Conservation (phyloP, 2,888 invertebrate species). For the Cephonodes hylas region DNA sequence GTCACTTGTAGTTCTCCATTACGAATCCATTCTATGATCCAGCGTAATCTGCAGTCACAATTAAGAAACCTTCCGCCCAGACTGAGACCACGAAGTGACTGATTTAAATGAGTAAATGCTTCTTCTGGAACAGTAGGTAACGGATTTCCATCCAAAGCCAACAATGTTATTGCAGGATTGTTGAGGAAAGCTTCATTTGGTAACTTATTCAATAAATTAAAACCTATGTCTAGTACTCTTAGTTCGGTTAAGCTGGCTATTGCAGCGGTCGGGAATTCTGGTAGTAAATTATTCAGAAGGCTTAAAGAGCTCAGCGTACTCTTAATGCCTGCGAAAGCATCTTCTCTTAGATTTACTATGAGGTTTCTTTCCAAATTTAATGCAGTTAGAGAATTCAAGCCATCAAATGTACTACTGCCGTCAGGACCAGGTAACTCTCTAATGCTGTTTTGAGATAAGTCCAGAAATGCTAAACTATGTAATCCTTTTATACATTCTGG, state of each 20-base stretch:
- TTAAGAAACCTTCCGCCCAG: constrained; percentile 93
- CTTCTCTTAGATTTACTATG: constrained; percentile 87
- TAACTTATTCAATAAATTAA: constrained; percentile 91
- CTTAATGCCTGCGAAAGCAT: constrained; percentile 89
- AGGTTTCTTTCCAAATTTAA: constrained; percentile 94
- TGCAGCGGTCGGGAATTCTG: constrained; percentile 92
- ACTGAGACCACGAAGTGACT: constrained; percentile 91
- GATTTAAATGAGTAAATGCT: constrained; percentile 89
- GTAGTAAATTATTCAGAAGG: constrained; percentile 92
- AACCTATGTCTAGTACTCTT: constrained; percentile 94
- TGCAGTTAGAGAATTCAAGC: constrained; percentile 90
- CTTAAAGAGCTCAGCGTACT: constrained; percentile 93
- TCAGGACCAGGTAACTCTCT: constrained; percentile 88
- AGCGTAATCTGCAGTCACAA: constrained; percentile 92
- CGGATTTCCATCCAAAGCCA: constrained; percentile 96
- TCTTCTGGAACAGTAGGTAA: constrained; percentile 90
- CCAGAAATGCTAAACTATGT: constrained; percentile 90
- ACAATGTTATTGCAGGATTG: constrained; percentile 91
- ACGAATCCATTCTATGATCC: constrained; percentile 95
- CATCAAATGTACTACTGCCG: constrained; percentile 86
- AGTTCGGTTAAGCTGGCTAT: constrained; percentile 89
- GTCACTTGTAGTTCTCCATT: constrained; percentile 94
- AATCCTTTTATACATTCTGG: constrained; percentile 90
- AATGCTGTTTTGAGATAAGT: constrained; percentile 93
- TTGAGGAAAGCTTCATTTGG: constrained; percentile 90